These are phyloP conservation scores for Seriola rivoliana DNA, from an alignment of 2,113 vertebrate species.

Conservation along the genomic window DNA sequence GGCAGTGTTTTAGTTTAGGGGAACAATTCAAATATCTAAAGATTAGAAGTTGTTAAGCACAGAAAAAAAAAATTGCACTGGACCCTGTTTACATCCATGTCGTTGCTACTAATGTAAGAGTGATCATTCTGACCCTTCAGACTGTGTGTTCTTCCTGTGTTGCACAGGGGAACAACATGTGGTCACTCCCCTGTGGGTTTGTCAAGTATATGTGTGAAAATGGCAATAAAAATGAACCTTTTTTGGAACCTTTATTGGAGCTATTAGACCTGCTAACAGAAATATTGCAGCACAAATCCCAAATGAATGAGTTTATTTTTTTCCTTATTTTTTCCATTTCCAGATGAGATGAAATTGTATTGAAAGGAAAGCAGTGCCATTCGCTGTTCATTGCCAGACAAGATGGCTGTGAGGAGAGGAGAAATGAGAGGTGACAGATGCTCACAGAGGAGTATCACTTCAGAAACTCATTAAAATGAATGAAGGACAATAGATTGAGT, in stretches of 20 bases:
- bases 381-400: constrained; percentile 32
- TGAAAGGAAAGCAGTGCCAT: constrained; percentile 32
- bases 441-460: constrained; percentile 62
- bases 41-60: no score
- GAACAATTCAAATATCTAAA: no score
- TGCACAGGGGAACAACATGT: no score
- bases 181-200: no score
- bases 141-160: no score
- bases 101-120: no score
- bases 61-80: no score
- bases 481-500: constrained; percentile 65
- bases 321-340: constrained; percentile 15
- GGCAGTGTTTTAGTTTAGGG: no score
- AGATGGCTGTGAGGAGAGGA: constrained; percentile 23
- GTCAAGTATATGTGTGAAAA: background rate
- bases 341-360: constrained; percentile 50
- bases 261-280: constrained; percentile 18
- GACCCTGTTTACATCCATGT: no score
- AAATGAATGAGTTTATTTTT: constrained; percentile 20
- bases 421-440: constrained; percentile 69
- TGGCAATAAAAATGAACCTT: background rate
- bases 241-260: constrained; percentile 8
- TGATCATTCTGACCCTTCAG: no score
- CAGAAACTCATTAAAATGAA: constrained; percentile 81
- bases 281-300: constrained; percentile 39